Evolutionary conservation across 2,113 vertebrate species (phyloP), one percentile per base, ranked within the genome.

Genomic region (Urocitellus parryii): DNA sequence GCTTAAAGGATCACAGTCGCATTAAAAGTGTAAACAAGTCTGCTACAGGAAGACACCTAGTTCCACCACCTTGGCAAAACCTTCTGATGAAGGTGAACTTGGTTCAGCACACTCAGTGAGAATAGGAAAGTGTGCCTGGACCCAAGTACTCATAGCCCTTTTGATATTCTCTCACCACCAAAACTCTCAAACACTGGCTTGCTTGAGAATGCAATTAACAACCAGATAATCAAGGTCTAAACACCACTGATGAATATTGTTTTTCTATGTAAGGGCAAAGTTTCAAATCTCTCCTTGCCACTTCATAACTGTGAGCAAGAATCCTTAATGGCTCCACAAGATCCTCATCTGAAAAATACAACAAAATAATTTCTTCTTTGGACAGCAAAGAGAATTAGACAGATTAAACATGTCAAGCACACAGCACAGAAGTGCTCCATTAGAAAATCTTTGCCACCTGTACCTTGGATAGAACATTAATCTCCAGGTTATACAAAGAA

Each of bases 331-430:
- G 74, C 48, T 82, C 39, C 63, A 80, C 70, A 92, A 63, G 18
- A 65, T 92, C 8, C 32, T 67, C 25, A 72, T 77, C 61, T 96
- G 29, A 81, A 82, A 96, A 73, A 83, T 73, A 29, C 5, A 87
- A 17, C 51, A 61, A 89, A 89, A 56, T 89, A 27, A 81, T 42
- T 5, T 61, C 68, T 70, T 92, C n/a, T 8, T 78, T 76, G 37
- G 39, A 39, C 25, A 90, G 56, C 20, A 63, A 88, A 34, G 29
- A 93, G 5, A n/a, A 83, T 67, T 63, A 61, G 81, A 94, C 13
- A 74, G 16, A 74, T 63, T 24, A 4, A 25, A 45, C 81, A 77
- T 87, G 92, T 94, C 63, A 82, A 74, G 72, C 56, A 51, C 25
- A 51, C 2, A 61, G 51, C 51, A 72, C 25, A 39, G 58, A 94